A percentile compares a stretch with the other conserved stretches of the same genome.
Evolutionary conservation across 92 coral and sea anemone genomes (phyloP).

Genomic region (Umimayanthus chanpuru): DNA sequence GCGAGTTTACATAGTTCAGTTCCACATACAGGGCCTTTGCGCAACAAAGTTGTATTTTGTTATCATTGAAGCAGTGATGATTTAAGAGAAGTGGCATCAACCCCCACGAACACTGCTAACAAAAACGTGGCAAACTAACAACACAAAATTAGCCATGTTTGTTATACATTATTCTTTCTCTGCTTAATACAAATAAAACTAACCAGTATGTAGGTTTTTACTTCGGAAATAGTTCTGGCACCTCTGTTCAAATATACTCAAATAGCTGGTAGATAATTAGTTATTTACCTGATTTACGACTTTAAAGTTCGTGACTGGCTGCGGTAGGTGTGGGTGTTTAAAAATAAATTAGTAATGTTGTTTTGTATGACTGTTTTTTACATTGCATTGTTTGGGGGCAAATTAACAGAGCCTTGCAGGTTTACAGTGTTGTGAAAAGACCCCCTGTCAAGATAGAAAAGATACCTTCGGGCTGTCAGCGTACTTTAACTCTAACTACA

Average conservation of each 20-base stretch:
- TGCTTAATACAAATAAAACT: background rate
- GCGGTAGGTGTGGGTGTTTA: constrained; percentile 18
- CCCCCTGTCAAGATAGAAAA: constrained; percentile 23
- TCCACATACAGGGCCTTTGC: background rate
- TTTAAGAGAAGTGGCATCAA: background rate
- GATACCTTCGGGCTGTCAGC: constrained; percentile 21
- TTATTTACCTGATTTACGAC: constrained; percentile 34
- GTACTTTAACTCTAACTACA: constrained; percentile 25
- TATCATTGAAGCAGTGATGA: background rate
- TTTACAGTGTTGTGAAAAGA: constrained; percentile 25
- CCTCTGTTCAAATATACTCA: background rate
- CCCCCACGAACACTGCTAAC: background rate
- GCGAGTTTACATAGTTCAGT: background rate
- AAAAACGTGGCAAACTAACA: constrained; percentile 8
- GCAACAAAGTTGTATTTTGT: background rate
- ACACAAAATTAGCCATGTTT: constrained; percentile 12
- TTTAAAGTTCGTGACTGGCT: constrained; percentile 16
- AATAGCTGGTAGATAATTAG: constrained; percentile 9
- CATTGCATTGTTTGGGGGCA: constrained; percentile 26
- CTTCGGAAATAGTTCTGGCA: background rate
- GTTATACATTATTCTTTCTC: constrained; percentile 5
- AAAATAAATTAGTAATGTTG: constrained; percentile 17
- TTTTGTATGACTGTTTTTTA: constrained; percentile 1
- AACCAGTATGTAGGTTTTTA: constrained; percentile 1
- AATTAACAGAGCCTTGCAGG: constrained; percentile 35